A percentile compares a stretch with the other conserved stretches of the same genome.
phyloP scores from a whole-genome alignment of 2,113 vertebrate genomes.

The Microcebus griseorufus region DNA sequence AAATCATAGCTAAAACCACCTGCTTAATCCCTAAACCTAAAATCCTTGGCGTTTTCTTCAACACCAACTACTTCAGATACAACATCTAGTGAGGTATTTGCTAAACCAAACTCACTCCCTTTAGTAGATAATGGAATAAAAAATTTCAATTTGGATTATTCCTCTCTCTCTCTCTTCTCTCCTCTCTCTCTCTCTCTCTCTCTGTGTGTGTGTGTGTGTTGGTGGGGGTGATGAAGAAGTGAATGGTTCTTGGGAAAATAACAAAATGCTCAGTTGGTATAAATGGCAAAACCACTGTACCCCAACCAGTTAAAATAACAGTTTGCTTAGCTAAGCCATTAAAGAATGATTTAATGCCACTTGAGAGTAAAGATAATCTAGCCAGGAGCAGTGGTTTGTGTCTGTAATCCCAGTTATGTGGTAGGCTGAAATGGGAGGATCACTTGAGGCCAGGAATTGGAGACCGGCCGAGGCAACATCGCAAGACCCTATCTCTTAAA shows the following conservation, averaged over 20 bases:
- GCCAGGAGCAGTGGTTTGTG: background rate
- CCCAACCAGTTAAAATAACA: background rate
- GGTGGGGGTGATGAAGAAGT: background rate
- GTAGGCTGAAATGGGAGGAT: too few species aligned
- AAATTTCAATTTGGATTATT: background rate
- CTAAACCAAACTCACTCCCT: background rate
- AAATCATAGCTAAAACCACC: background rate
- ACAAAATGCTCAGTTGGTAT: background rate
- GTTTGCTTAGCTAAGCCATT: background rate
- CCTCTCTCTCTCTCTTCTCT: too few species aligned
- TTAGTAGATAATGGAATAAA: background rate
- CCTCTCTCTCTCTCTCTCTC: too few species aligned
- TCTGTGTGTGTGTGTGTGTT: background rate
- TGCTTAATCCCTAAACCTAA: background rate
- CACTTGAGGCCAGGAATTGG: too few species aligned
- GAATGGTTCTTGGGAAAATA: background rate
- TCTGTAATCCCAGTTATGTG: too few species aligned
- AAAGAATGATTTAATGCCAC: background rate
- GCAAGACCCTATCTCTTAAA: too few species aligned
- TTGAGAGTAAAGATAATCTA: background rate
- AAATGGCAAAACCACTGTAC: background rate
- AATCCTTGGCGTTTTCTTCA: constrained; percentile 13
- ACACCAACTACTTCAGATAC: background rate
- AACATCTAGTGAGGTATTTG: background rate
- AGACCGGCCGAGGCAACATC: too few species aligned